Base-by-base conservation (phyloP, 2,797 vertebrate species). In the Pangasius krempfi region DNA sequence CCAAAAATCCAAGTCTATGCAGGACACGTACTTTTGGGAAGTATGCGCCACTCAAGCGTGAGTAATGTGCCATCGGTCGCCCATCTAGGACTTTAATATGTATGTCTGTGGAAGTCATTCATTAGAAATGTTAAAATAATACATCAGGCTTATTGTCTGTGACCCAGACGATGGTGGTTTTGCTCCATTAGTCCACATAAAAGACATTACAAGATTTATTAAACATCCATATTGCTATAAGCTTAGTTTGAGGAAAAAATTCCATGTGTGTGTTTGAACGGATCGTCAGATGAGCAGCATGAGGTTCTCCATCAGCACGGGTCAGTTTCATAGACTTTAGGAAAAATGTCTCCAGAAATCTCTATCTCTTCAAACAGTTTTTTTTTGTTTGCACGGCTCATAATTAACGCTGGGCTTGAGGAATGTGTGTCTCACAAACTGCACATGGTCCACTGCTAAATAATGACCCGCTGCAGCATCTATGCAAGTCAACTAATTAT, bases 401-500 rank as follows among this genome's bases (percentile, higher is more conserved):
- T 81, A 89, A 89, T 89, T 87, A 89, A 56, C 50, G 66, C 62
- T 89, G 58, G 27, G 68, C 60, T 73, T n/a, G 70, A 90, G 88
- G 82, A 87, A 87, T 87, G 66, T 79, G 58, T 86, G 82, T 94
- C 93, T 93, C 92, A 94, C 90, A 91, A 91, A 92, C 91, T 89
- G 85, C 91, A 89, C 89, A 81, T 75, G 86, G 89, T 87, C 85
- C 88, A 80, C 91, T 93, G 91, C 90, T 93, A 93, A 95, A 94
- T 93, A 94, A 93, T 73, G 5, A 89, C 88, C 91, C 92, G 93
- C 86, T 25, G 89, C 91, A 93, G 93, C 94, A 94, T 96, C 92
- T 93, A 92, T 91, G 93, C 89, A 93, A 93, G 90, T 90, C 92
- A 93, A 92, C 93, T 95, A 96, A 96, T 95, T 96, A 95, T 93